These are phyloP conservation scores for Pachyrhynchus sulphureomaculatus DNA, from an alignment of 1,140 invertebrate genomes.

Conservation along the genomic window DNA sequence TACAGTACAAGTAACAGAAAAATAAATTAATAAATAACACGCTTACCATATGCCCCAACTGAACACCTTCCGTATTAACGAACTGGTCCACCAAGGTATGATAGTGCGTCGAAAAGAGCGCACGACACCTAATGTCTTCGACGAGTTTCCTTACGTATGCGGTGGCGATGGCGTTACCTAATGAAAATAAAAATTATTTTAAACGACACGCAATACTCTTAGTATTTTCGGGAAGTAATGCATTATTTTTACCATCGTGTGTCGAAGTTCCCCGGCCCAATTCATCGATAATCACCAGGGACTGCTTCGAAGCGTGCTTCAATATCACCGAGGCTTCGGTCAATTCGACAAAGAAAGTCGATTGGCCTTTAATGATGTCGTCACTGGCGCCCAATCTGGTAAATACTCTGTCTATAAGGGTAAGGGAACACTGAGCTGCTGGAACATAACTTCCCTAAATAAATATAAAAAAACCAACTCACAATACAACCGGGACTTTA, in stretches of 20 bases:
- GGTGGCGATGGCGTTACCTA: constrained; percentile 86
- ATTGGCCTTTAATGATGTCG: constrained; percentile 89
- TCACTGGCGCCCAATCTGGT: constrained; percentile 93
- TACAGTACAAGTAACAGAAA: constrained; percentile 44
- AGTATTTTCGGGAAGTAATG: background rate
- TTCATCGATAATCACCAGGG: constrained; percentile 93
- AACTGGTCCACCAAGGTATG: constrained; percentile 90
- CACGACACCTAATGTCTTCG: constrained; percentile 74
- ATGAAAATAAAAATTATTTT: constrained; percentile 56
- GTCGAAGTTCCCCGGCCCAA: constrained; percentile 92
- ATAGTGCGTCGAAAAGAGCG: constrained; percentile 96
- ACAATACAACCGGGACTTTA: no score
- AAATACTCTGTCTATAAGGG: constrained; percentile 90
- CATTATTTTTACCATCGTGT: constrained; percentile 58
- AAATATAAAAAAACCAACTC: constrained; percentile 2
- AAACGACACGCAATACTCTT: background rate
- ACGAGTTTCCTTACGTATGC: constrained; percentile 82
- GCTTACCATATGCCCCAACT: constrained; percentile 89
- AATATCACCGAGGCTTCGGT: constrained; percentile 90
- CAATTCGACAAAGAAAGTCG: constrained; percentile 94
- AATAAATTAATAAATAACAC: background rate
- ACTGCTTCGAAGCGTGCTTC: constrained; percentile 81
- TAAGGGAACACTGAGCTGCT: constrained; percentile 73
- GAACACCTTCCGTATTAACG: constrained; percentile 65
- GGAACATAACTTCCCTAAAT: constrained; percentile 88